Percentiles rank a stretch among this genome's conserved stretches.
Conservation (phyloP, 2,797 vertebrate species). For the Gobionotothen gibberifrons region DNA sequence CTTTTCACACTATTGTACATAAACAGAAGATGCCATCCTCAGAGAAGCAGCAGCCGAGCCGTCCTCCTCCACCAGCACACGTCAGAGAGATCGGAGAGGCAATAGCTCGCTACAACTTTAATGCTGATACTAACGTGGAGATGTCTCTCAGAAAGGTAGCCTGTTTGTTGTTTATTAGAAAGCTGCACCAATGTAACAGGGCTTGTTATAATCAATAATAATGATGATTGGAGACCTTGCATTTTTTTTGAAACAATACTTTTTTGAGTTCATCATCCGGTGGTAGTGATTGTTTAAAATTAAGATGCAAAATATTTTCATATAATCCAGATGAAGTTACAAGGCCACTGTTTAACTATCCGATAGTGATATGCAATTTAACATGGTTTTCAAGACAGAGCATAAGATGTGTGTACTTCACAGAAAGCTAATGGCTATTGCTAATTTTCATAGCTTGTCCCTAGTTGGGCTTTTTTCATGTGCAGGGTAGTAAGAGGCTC, state of each 20-base stretch:
- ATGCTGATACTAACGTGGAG: constrained; percentile 97
- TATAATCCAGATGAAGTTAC: too few relatives aligned
- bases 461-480: too few relatives aligned
- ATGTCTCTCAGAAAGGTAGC: constrained; percentile 96
- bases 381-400: too few relatives aligned
- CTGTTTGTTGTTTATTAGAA: background rate
- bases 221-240: background rate
- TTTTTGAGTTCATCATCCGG: too few relatives aligned
- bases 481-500: too few relatives aligned
- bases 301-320: background rate
- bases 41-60: constrained; percentile 93
- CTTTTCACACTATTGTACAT: background rate
- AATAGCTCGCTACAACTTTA: constrained; percentile 96
- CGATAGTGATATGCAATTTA: too few relatives aligned
- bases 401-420: too few relatives aligned
- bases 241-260: background rate
- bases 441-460: too few relatives aligned
- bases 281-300: background rate
- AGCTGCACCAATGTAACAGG: background rate
- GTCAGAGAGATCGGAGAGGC: constrained; percentile 95
- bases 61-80: constrained; percentile 95
- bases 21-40: constrained; percentile 88
- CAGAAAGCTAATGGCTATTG: too few relatives aligned
- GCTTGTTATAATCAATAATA: background rate
- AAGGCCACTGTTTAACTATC: too few relatives aligned